Percentiles rank a stretch among this genome's conserved stretches.
Conservation (phyloP, 2,113 vertebrate species). For the Callipepla californica region DNA sequence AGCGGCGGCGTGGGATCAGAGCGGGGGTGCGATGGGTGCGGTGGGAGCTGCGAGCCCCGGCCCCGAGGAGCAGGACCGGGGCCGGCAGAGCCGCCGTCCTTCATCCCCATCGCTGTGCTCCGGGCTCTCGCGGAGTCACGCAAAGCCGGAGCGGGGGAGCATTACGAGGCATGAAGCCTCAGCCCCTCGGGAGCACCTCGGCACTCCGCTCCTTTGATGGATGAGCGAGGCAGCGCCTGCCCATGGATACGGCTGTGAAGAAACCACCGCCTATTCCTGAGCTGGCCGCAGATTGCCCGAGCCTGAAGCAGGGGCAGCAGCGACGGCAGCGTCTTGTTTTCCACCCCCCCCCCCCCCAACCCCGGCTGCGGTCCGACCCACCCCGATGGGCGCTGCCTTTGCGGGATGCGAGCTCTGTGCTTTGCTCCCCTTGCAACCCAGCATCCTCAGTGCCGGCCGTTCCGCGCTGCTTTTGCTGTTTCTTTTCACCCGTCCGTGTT, state of each 20-base stretch:
- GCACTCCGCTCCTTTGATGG: slow-evolving; percentile 33
- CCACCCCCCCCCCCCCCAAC: too few relatives aligned
- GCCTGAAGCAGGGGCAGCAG: not conserved
- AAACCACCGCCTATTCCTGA: slow-evolving; percentile 45
- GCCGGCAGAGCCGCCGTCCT: not conserved
- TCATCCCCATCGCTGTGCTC: accelerated
- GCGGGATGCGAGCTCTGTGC: not conserved
- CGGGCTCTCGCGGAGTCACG: not conserved
- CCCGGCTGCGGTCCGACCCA: accelerated
- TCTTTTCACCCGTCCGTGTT: not conserved
- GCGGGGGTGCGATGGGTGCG: accelerated
- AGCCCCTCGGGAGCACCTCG: not conserved
- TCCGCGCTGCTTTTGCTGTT: not conserved
- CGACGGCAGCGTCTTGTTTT: not conserved
- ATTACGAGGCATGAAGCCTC: not conserved
- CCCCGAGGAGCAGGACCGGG: not conserved
- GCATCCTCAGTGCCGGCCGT: not conserved
- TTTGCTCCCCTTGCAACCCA: not conserved
- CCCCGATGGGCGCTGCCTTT: not conserved
- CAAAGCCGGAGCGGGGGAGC: not conserved
- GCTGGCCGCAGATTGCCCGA: not conserved
- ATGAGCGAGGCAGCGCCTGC: slow-evolving; percentile 43
- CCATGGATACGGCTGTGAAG: slow-evolving; percentile 10
- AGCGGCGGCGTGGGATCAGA: not conserved
- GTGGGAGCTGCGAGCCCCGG: not conserved